Conservation (phyloP, 2,888 invertebrate species). For the Andrena dorsata region DNA sequence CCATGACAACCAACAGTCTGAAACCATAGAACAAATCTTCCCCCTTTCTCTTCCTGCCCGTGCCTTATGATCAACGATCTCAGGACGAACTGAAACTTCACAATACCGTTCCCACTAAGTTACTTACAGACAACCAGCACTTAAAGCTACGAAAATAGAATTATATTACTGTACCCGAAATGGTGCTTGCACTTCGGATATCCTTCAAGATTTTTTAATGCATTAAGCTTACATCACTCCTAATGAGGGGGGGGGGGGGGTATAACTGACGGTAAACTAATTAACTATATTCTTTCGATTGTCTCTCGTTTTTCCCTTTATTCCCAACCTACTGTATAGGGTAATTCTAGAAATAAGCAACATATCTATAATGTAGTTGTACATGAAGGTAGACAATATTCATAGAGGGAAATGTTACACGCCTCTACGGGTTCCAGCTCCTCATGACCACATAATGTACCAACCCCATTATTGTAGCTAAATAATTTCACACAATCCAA, state of each 20-base stretch:
- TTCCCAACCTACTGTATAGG: too few species aligned
- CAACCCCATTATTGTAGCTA: too few species aligned
- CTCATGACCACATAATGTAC: too few species aligned
- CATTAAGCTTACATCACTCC: conserved; percentile 32
- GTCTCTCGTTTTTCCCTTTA: background rate
- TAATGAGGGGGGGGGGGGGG: too few species aligned
- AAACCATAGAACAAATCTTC: conserved; percentile 6
- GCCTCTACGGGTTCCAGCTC: too few species aligned
- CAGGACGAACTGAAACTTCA: background rate
- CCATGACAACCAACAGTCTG: conserved; percentile 31
- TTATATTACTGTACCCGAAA: conserved; percentile 52
- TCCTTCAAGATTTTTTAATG: conserved; percentile 35
- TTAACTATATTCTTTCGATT: conserved; percentile 77
- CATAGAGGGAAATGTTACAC: too few species aligned
- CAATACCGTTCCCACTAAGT: background rate
- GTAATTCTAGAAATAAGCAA: too few species aligned
- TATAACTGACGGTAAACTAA: conserved; percentile 74
- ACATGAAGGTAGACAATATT: too few species aligned
- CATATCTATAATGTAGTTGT: too few species aligned
- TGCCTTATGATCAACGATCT: background rate
- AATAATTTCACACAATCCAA: too few species aligned
- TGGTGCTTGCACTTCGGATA: conserved; percentile 49
- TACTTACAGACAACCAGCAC: background rate
- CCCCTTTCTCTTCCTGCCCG: background rate
- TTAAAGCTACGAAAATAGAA: conserved; percentile 31